Percentiles rank a stretch among this genome's conserved stretches.
These are phyloP conservation scores for Dryoscopus gambensis DNA, from an alignment of 2,113 vertebrate genomes.

Conservation along the genomic window DNA sequence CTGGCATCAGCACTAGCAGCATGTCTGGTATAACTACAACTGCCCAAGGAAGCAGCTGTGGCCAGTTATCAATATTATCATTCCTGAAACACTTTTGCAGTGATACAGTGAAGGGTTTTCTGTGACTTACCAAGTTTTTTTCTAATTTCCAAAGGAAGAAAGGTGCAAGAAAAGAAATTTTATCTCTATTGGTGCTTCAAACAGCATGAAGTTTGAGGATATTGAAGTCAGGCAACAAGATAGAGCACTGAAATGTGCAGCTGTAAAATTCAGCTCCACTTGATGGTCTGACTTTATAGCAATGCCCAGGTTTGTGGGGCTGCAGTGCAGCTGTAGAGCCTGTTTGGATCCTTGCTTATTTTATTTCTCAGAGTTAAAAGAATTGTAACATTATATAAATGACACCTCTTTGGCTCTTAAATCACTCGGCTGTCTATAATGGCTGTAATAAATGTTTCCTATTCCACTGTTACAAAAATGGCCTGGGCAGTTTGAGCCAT, in stretches of 20 bases:
- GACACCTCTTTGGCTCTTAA: constrained; percentile 17
- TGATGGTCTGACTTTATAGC: neutral
- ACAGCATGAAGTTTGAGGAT: neutral
- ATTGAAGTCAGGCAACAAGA: neutral
- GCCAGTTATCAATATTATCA: neutral
- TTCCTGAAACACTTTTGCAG: neutral
- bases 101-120: neutral
- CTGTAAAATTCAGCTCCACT: neutral
- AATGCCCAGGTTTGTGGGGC: neutral
- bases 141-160: neutral
- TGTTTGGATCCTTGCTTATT: neutral
- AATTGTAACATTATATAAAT: constrained; percentile 9
- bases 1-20: neutral
- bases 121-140: neutral
- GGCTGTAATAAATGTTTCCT: constrained; percentile 36
- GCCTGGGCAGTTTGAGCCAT: neutral
- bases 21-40: accelerated
- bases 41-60: neutral
- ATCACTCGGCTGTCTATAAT: constrained; percentile 37
- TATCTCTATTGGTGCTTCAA: neutral
- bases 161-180: neutral
- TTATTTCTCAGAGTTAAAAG: neutral
- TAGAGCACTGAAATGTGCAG: neutral
- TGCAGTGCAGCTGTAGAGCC: neutral
- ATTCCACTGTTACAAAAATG: neutral